Conservation (phyloP, 2,797 vertebrate species). For the Xiphorhynchus erythropygius region DNA sequence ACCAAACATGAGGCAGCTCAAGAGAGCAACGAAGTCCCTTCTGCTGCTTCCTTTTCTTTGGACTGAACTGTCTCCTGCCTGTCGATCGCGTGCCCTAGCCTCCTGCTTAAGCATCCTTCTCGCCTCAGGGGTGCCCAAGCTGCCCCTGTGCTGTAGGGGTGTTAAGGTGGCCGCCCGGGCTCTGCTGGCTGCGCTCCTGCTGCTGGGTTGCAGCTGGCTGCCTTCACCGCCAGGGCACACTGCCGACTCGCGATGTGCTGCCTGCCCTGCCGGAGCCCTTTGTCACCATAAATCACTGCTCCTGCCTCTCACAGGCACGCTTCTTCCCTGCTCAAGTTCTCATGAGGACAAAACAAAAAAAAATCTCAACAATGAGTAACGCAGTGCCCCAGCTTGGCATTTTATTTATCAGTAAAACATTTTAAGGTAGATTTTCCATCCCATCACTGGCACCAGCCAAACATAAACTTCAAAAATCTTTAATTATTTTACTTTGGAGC, state of each 20-base stretch:
- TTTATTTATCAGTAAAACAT: background rate
- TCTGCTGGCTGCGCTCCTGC: background rate
- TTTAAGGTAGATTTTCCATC: background rate
- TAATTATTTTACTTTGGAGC: background rate
- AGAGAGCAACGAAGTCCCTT: background rate
- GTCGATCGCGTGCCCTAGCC: rapidly evolving
- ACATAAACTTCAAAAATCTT: background rate
- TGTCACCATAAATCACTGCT: background rate
- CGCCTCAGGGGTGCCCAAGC: background rate
- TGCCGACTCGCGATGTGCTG: background rate
- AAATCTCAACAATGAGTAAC: background rate
- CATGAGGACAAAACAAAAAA: background rate
- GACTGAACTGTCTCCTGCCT: background rate
- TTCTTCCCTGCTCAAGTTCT: background rate
- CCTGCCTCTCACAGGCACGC: background rate
- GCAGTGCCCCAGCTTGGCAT: rapidly evolving
- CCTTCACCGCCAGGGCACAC: background rate
- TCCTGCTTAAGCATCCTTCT: background rate
- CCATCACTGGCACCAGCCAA: background rate
- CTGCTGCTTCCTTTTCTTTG: background rate
- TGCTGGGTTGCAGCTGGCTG: background rate
- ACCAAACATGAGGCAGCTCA: background rate
- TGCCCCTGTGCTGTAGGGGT: rapidly evolving
- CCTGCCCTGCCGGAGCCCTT: background rate
- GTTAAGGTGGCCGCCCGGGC: rapidly evolving